phyloP scores from a whole-genome alignment of 1,140 invertebrate species.

The Drosophila nikananu region DNA sequence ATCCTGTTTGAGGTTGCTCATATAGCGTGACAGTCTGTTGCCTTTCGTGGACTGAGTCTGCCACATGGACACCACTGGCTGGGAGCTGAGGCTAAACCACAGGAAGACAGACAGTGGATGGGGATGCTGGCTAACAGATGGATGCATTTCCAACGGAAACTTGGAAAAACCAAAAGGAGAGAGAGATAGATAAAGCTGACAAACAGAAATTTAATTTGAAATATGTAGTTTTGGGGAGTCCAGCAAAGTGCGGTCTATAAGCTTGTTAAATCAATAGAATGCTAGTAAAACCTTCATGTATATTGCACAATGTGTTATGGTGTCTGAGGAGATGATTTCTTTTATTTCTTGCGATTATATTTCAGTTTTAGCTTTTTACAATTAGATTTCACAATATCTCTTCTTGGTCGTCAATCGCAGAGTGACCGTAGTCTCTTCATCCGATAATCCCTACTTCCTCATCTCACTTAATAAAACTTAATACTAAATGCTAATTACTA shows the following conservation, averaged over 20 bases:
- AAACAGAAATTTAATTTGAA: slow-evolving; percentile 5
- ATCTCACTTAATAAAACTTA: no score
- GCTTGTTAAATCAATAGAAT: slow-evolving; percentile 7
- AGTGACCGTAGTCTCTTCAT: no score
- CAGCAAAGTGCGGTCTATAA: neutral
- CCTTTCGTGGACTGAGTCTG: slow-evolving; percentile 4
- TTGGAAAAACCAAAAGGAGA: slow-evolving; percentile 1
- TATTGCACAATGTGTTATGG: no score
- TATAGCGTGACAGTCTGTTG: slow-evolving; percentile 41
- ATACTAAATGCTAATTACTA: no score
- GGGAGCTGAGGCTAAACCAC: neutral
- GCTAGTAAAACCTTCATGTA: neutral
- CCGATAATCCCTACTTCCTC: no score
- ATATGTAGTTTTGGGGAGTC: neutral
- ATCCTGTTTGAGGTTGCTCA: slow-evolving; percentile 39
- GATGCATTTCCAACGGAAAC: slow-evolving; percentile 16
- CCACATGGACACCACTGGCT: slow-evolving; percentile 33
- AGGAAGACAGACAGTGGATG: neutral
- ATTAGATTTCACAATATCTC: no score
- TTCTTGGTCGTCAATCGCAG: no score
- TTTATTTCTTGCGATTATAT: no score
- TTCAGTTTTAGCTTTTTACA: no score
- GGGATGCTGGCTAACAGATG: slow-evolving; percentile 23
- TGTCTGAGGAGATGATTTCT: no score
- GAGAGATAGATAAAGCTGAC: neutral